Evolutionary conservation across 1,140 invertebrate genomes (phyloP).

Genomic region (Hylaeus anthracinus): DNA sequence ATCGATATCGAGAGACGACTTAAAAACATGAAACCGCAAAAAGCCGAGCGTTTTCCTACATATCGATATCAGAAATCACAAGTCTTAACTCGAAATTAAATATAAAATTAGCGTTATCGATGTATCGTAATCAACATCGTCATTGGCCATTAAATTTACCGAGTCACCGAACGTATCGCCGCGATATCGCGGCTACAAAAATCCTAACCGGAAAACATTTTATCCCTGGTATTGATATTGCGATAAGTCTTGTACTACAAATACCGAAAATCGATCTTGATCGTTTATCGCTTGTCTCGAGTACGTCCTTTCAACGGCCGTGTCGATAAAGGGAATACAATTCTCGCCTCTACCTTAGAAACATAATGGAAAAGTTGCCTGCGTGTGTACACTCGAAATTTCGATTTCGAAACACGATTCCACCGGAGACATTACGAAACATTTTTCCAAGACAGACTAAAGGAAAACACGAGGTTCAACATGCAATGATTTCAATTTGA

Average conservation of each 20-base stretch:
- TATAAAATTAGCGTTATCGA: slow-evolving; percentile 25
- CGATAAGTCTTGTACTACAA: slow-evolving; percentile 38
- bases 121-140: not conserved
- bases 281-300: slow-evolving; percentile 38
- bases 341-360: not conserved
- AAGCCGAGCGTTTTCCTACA: not conserved
- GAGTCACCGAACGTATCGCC: slow-evolving; percentile 15
- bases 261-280: slow-evolving; percentile 36
- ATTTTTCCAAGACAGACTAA: too few species aligned
- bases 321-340: slow-evolving; percentile 18
- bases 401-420: too few species aligned
- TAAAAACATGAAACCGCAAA: not conserved
- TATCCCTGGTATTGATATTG: slow-evolving; percentile 23
- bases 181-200: not conserved
- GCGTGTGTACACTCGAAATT: not conserved
- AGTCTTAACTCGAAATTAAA: not conserved
- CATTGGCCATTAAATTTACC: slow-evolving; percentile 21
- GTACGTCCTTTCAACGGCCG: slow-evolving; percentile 30
- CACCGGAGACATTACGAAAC: too few species aligned
- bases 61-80: slow-evolving; percentile 3
- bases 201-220: slow-evolving; percentile 37
- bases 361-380: not conserved
- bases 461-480: too few species aligned
- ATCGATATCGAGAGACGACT: not conserved
- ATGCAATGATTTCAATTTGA: too few species aligned